phyloP scores from a whole-genome alignment of 2,113 vertebrate genomes.

The Gymnogyps californianus region DNA sequence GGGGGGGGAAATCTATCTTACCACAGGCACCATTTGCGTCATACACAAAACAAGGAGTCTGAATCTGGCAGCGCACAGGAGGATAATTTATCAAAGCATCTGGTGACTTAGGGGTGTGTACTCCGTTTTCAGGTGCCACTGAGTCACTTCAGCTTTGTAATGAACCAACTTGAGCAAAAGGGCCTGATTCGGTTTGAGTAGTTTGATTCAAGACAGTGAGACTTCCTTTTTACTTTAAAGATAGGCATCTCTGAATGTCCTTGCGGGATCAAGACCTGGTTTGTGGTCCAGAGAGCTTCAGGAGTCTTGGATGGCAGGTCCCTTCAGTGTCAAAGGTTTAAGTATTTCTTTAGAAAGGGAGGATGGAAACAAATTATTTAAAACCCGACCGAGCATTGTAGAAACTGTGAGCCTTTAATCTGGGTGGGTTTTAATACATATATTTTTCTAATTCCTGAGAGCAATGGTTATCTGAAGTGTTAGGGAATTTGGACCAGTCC shows the following conservation, averaged over 20 bases:
- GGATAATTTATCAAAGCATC: neutral
- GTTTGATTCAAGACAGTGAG: neutral
- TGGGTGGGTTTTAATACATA: conserved; percentile 32
- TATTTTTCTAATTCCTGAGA: conserved; percentile 51
- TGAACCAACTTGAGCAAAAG: neutral
- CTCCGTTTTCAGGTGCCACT: neutral
- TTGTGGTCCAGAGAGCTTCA: neutral
- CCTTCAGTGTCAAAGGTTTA: neutral
- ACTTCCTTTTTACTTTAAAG: neutral
- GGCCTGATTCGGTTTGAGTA: neutral
- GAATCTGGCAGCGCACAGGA: neutral
- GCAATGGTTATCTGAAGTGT: neutral
- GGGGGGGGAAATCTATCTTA: neutral
- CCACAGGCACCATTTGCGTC: neutral
- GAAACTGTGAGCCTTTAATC: conserved; percentile 12
- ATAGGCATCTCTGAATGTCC: neutral
- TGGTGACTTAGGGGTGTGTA: neutral
- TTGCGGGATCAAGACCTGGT: neutral
- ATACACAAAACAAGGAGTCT: neutral
- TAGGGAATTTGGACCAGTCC: neutral
- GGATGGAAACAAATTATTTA: neutral
- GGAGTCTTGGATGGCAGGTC: neutral
- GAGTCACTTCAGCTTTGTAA: neutral
- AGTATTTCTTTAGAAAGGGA: neutral
- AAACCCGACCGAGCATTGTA: neutral